Evolutionary conservation across 2,888 invertebrate species (phyloP).

Genomic region (Blastobasis lacticolella): DNA sequence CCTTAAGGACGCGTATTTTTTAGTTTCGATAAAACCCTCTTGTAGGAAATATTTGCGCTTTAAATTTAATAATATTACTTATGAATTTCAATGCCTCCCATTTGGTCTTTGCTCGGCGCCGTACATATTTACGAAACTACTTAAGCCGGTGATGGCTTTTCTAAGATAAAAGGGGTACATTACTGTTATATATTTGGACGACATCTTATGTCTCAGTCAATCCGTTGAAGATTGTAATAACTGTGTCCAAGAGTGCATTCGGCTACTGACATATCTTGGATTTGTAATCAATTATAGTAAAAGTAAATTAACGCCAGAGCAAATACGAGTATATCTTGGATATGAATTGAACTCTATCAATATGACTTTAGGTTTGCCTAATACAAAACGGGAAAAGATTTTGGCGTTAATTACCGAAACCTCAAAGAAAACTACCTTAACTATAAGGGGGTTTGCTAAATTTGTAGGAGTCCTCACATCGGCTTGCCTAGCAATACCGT

Average conservation of each 20-base stretch:
- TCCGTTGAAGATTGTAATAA: neutral
- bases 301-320: conserved; percentile 2
- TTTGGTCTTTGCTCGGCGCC: conserved; percentile 10
- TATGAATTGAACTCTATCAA: conserved; percentile 4
- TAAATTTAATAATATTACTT: conserved; percentile 1
- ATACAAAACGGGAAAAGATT: too few species aligned
- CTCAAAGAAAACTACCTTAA: too few species aligned
- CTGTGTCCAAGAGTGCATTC: neutral
- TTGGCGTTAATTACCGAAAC: too few species aligned
- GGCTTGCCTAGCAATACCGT: too few species aligned
- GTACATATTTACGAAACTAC: conserved; percentile 9
- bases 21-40: neutral
- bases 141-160: conserved; percentile 7
- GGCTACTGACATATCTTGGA: too few species aligned
- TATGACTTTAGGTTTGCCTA: neutral
- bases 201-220: conserved; percentile 7
- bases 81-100: conserved; percentile 12
- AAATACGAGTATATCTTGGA: conserved; percentile 1
- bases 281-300: too few species aligned
- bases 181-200: conserved; percentile 7
- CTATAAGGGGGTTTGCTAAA: too few species aligned
- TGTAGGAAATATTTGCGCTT: conserved; percentile 3
- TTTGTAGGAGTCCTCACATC: too few species aligned
- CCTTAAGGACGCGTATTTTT: conserved; percentile 9
- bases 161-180: conserved; percentile 6